phyloP scores from a whole-genome alignment of 2,888 invertebrate species.

The Eilema sororculum region DNA sequence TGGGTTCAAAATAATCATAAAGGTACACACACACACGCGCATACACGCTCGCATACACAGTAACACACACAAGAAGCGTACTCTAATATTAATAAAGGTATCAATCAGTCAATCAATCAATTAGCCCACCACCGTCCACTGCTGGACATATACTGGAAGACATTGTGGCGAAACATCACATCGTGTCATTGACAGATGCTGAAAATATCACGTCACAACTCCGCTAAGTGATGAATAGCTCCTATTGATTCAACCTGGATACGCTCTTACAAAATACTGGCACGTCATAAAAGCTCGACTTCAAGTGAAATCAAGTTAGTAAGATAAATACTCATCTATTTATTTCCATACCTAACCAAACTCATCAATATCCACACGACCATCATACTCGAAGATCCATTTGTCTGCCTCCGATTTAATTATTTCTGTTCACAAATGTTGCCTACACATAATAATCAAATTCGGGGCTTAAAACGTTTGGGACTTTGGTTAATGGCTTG shows the following conservation, averaged over 20 bases:
- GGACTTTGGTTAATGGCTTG: constrained; percentile 26
- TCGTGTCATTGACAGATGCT: neutral
- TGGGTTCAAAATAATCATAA: no score
- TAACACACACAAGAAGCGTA: no score
- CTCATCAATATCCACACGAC: constrained; percentile 7
- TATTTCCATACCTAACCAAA: constrained; percentile 5
- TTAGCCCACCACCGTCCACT: no score
- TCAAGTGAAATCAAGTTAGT: constrained; percentile 2
- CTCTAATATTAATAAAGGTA: no score
- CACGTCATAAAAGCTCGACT: neutral
- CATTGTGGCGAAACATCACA: no score
- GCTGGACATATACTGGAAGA: no score
- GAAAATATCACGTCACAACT: neutral
- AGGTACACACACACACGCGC: no score
- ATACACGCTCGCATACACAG: no score
- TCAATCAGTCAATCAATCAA: no score
- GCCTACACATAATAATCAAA: constrained; percentile 37
- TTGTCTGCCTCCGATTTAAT: constrained; percentile 33
- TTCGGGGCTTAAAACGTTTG: constrained; percentile 38
- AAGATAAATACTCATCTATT: neutral
- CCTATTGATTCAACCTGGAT: neutral
- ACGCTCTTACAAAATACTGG: neutral
- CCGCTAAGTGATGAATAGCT: neutral
- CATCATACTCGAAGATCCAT: constrained; percentile 9
- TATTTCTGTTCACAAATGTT: constrained; percentile 47